phyloP scores from a whole-genome alignment of 1,140 invertebrate species.

The Pemphigus obesinymphae region DNA sequence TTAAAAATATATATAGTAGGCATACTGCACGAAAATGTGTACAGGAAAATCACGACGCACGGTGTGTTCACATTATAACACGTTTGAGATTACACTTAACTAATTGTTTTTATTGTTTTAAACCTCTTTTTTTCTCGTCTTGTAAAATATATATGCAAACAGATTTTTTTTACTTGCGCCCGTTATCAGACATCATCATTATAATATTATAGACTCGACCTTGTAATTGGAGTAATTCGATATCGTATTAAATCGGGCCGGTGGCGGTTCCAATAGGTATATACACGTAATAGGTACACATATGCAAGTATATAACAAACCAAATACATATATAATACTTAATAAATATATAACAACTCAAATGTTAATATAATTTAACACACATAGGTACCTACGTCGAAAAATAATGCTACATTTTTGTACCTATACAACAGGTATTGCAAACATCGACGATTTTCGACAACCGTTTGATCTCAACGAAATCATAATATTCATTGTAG shows the following conservation, averaged over 20 bases:
- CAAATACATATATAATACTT: too few relatives aligned
- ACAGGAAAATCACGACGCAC: background rate
- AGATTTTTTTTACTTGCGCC: background rate
- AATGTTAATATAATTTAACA: background rate
- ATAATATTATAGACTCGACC: background rate
- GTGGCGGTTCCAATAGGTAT: background rate
- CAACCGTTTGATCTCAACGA: background rate
- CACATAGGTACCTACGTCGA: background rate
- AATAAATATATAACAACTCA: too few relatives aligned
- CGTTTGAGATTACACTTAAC: background rate
- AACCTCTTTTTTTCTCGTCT: background rate
- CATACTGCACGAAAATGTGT: background rate
- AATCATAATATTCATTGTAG: too few relatives aligned
- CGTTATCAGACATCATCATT: slow-evolving; percentile 3
- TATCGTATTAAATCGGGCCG: background rate
- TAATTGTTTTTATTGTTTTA: slow-evolving; percentile 1
- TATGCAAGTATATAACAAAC: too few relatives aligned
- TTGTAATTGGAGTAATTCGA: background rate
- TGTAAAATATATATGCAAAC: background rate
- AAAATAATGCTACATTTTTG: slow-evolving; percentile 5
- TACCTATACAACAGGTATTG: background rate
- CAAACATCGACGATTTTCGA: background rate
- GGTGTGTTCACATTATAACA: background rate
- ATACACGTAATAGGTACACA: too few relatives aligned
- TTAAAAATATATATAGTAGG: too few relatives aligned